phyloP scores from a whole-genome alignment of 2,888 invertebrate genomes.

The Zhengitettix transpicula region DNA sequence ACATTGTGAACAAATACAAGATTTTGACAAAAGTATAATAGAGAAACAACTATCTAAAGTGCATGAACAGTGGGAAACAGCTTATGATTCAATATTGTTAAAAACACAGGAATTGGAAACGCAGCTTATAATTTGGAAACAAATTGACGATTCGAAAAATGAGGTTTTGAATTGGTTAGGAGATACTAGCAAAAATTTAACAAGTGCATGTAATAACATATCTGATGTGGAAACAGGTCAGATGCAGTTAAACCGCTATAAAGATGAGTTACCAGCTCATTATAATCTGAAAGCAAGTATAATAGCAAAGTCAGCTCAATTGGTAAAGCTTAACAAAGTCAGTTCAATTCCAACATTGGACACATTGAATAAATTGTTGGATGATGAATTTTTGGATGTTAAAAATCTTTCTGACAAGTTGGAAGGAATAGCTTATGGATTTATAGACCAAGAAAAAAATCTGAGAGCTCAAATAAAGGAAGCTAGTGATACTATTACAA shows the following conservation, averaged over 20 bases:
- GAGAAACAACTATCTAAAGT: conserved; percentile 29
- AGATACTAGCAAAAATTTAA: conserved; percentile 61
- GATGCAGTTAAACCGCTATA: conserved; percentile 62
- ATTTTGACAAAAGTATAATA: conserved; percentile 38
- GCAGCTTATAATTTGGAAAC: conserved; percentile 83
- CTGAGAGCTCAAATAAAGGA: conserved; percentile 55
- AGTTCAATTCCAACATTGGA: conserved; percentile 50
- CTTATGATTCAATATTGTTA: conserved; percentile 52
- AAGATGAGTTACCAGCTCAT: conserved; percentile 68
- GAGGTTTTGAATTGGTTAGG: conserved; percentile 71
- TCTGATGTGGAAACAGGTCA: conserved; percentile 68
- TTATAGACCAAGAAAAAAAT: conserved; percentile 56
- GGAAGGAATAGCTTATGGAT: conserved; percentile 50
- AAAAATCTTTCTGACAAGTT: conserved; percentile 55
- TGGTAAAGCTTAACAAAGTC: conserved; percentile 56
- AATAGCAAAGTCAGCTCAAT: conserved; percentile 59
- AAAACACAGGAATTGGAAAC: conserved; percentile 69
- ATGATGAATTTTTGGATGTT: conserved; percentile 61
- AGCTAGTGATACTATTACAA: conserved; percentile 49
- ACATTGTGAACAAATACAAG: conserved; percentile 49
- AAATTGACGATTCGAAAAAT: conserved; percentile 72
- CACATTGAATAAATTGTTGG: conserved; percentile 46
- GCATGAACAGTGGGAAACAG: conserved; percentile 51
- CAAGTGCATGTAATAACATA: conserved; percentile 56
- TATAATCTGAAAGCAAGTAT: conserved; percentile 61